Conservation (phyloP, 1,140 invertebrate genomes). For the Micrasema longulum region DNA sequence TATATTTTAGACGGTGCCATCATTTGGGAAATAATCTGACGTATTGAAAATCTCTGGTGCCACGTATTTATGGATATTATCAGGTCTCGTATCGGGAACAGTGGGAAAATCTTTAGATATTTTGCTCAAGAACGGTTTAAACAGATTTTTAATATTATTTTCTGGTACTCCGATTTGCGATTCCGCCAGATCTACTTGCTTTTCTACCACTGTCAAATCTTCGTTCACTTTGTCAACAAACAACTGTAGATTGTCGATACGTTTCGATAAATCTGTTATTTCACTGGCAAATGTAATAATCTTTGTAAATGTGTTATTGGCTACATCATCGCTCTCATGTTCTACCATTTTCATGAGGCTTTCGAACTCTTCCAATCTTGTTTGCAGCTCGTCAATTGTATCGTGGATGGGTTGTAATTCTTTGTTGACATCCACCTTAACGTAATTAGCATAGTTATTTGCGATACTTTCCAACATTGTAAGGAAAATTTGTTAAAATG, state of each 20-base stretch:
- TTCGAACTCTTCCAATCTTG: conserved; percentile 66
- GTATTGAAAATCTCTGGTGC: conserved; percentile 59
- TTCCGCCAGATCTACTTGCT: conserved; percentile 65
- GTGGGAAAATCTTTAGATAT: conserved; percentile 55
- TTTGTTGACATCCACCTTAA: conserved; percentile 62
- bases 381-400: conserved; percentile 68
- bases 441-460: conserved; percentile 63
- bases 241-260: conserved; percentile 60
- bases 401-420: conserved; percentile 65
- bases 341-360: conserved; percentile 66
- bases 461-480: conserved; percentile 62
- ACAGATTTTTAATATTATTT: conserved; percentile 62
- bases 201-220: conserved; percentile 64
- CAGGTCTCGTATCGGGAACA: conserved; percentile 36
- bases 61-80: conserved; percentile 52
- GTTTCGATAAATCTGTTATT: conserved; percentile 61
- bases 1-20: conserved; percentile 13
- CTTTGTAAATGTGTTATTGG: conserved; percentile 56
- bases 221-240: conserved; percentile 60
- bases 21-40: conserved; percentile 59
- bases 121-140: conserved; percentile 64
- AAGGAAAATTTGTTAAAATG: not conserved
- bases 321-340: conserved; percentile 61
- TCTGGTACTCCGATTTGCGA: conserved; percentile 62
- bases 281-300: conserved; percentile 63